Base-by-base conservation (phyloP, 2,888 invertebrate species). In the Gonocerus acuteangulatus region DNA sequence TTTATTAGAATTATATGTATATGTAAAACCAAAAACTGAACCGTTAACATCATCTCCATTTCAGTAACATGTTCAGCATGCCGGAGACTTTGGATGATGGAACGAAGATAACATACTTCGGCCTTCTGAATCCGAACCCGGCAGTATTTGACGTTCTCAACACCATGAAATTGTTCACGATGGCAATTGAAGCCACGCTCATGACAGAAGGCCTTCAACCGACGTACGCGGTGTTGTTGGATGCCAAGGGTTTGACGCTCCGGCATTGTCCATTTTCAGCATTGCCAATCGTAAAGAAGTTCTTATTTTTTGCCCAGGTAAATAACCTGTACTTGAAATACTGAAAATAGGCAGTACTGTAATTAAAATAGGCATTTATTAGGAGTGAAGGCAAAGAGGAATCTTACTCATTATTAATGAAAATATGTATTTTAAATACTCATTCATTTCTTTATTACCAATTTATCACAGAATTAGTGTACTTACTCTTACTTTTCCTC, bases 221-320 rank as follows among this genome's bases (percentile, higher is more conserved):
- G 15, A 67, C 66, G 7, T 68, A 67, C 62, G 54, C 67, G 1
- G 59, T 67, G 27, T 52, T 68, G 6, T 44, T 69, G 42, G 67
- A 69, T 48, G 65, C 66, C 13, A 48, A 64, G 11, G 66, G 67
- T 2, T 36, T 67, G 44, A 62, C 62, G 3, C 39, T 69, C 6
- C 48, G 63, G 9, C 69, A 69, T 48, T 48, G 67, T 4, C 61
- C 67, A 15, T 61, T 64, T 3, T 60, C 65, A 13, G 62, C 57
- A 39, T 48, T 69, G 7, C 63, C 67, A 7, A 34, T 64, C 23
- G 60, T 66, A 15, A 54, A 63, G 27, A 63, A 60, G 56, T 61
- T 65, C 23, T 42, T 68, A 15, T 44, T 56, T 45, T 68, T 60
- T 27, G 62, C 65, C 11, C 69, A 69, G 63, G 69, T 69, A 59